These are phyloP conservation scores for Lepidostoma basale DNA, from an alignment of 1,140 invertebrate species.

Conservation along the genomic window DNA sequence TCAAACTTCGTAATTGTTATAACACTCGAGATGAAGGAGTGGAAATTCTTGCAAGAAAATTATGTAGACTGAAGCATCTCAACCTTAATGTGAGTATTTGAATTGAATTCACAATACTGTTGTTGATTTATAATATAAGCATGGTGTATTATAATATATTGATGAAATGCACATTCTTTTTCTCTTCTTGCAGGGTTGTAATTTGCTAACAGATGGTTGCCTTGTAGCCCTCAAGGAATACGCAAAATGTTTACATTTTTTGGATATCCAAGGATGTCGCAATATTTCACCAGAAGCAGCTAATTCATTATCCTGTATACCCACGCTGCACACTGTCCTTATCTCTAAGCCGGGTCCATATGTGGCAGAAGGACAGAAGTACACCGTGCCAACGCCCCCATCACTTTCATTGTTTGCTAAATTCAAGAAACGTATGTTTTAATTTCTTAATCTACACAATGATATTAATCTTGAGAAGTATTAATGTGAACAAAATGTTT, in stretches of 20 bases:
- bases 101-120: not conserved
- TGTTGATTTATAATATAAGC: too few relatives aligned
- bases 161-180: too few relatives aligned
- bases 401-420: conserved; percentile 51
- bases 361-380: conserved; percentile 53
- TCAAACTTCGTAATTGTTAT: conserved; percentile 70
- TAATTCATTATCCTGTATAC: conserved; percentile 56
- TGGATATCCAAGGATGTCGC: conserved; percentile 67
- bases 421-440: conserved; percentile 48
- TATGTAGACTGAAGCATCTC: conserved; percentile 66
- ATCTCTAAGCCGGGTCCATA: conserved; percentile 57
- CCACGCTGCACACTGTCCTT: conserved; percentile 58
- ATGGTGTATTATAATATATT: too few relatives aligned
- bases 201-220: conserved; percentile 68
- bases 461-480: too few relatives aligned
- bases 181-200: conserved; percentile 63
- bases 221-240: conserved; percentile 64
- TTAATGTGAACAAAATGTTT: not conserved
- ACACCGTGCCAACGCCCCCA: conserved; percentile 50
- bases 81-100: conserved; percentile 63
- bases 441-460: too few relatives aligned
- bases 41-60: conserved; percentile 61
- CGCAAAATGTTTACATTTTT: conserved; percentile 62
- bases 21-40: conserved; percentile 71
- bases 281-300: conserved; percentile 63